phyloP scores from a whole-genome alignment of 2,888 invertebrate genomes.

The Xestobium rufovillosum region DNA sequence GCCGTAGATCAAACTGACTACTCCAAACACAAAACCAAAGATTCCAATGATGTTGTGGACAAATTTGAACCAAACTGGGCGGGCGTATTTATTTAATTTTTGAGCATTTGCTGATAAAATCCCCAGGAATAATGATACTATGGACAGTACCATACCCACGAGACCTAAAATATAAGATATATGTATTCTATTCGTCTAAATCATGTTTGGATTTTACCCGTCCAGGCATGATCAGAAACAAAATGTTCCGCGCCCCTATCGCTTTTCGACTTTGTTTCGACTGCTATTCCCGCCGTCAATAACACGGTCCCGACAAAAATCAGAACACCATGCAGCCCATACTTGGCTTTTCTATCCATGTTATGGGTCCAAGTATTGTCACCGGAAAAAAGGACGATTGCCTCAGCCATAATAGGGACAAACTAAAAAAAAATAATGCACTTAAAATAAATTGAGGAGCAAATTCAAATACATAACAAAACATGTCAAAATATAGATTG shows the following conservation, averaged over 20 bases:
- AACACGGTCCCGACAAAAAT: conserved; percentile 22
- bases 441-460: conserved; percentile 7
- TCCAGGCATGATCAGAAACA: conserved; percentile 25
- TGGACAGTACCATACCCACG: conserved; percentile 25
- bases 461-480: conserved; percentile 10
- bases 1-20: conserved; percentile 22
- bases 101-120: conserved; percentile 21
- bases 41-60: conserved; percentile 27
- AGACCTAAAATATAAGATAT: conserved; percentile 23
- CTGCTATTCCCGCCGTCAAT: conserved; percentile 25
- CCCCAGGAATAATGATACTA: conserved; percentile 24
- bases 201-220: conserved; percentile 21
- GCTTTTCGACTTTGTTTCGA: conserved; percentile 23
- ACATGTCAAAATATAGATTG: too few species aligned
- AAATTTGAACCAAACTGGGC: conserved; percentile 25
- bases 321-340: conserved; percentile 28
- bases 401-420: conserved; percentile 32
- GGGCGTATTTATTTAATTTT: conserved; percentile 17
- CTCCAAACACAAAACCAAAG: conserved; percentile 24
- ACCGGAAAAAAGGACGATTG: conserved; percentile 29
- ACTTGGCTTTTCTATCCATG: conserved; percentile 25
- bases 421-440: conserved; percentile 29
- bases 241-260: conserved; percentile 23
- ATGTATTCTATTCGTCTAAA: background rate
- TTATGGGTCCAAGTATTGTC: conserved; percentile 28